A percentile compares a stretch with the other conserved stretches of the same genome.
phyloP scores from a whole-genome alignment of 1,140 invertebrate species.

The Drosophila carrolli region DNA sequence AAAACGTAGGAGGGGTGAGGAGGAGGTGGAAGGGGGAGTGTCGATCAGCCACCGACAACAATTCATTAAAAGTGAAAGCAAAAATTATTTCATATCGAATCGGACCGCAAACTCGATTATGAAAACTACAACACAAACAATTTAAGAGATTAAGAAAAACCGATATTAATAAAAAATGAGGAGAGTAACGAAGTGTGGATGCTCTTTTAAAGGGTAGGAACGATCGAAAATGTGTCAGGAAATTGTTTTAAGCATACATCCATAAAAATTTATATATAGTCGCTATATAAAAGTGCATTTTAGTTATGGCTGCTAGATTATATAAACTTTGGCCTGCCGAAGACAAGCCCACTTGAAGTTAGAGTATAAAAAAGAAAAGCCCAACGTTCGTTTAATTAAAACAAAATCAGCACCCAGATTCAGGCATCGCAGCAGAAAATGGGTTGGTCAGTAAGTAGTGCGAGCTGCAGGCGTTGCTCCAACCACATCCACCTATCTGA shows the following conservation, averaged over 20 bases:
- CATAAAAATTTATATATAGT: too few relatives aligned
- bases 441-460: conserved; percentile 56
- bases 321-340: too few relatives aligned
- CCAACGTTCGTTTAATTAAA: conserved; percentile 66
- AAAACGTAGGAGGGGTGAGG: conserved; percentile 8
- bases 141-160: conserved; percentile 57
- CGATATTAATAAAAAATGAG: conserved; percentile 45
- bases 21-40: conserved; percentile 2
- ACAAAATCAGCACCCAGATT: conserved; percentile 62
- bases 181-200: conserved; percentile 25
- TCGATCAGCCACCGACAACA: conserved; percentile 37
- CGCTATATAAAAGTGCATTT: too few relatives aligned
- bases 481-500: conserved; percentile 14
- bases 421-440: conserved; percentile 26
- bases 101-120: conserved; percentile 72
- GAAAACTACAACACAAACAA: conserved; percentile 68
- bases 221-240: too few relatives aligned
- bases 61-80: conserved; percentile 82
- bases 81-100: conserved; percentile 79
- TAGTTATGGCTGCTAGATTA: too few relatives aligned
- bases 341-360: not conserved
- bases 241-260: too few relatives aligned
- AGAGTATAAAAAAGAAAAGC: conserved; percentile 54
- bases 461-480: conserved; percentile 35
- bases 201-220: conserved; percentile 19